Percentiles rank a stretch among this genome's conserved stretches.
Evolutionary conservation across 2,888 invertebrate species (phyloP).

Genomic region (Hipparchia semele): DNA sequence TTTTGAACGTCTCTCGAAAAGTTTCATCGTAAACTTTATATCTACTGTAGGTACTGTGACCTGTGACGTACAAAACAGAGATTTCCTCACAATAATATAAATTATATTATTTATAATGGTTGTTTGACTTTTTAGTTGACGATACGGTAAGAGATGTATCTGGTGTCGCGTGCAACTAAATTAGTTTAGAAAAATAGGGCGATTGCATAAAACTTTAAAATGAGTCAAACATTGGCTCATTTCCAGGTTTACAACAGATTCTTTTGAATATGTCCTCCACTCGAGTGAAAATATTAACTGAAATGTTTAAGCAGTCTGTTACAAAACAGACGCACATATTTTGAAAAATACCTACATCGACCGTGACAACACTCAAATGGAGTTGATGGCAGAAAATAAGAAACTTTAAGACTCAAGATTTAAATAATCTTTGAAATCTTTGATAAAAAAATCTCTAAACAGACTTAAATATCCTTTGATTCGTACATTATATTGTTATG

Average conservation of each 20-base stretch:
- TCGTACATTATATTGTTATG: slow-evolving; percentile 8
- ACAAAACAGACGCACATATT: background rate
- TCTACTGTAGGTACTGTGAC: too few relatives aligned
- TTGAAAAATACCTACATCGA: background rate
- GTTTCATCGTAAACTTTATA: too few relatives aligned
- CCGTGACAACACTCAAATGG: background rate
- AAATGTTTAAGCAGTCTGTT: slow-evolving; percentile 3
- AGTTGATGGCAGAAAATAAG: too few relatives aligned
- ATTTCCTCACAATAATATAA: background rate
- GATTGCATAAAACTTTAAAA: slow-evolving; percentile 79
- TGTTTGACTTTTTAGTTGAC: slow-evolving; percentile 1
- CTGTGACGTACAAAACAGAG: too few relatives aligned
- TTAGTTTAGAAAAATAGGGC: slow-evolving; percentile 79
- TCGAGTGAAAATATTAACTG: slow-evolving; percentile 32
- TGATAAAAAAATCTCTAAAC: too few relatives aligned
- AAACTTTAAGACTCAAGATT: too few relatives aligned
- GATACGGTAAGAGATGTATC: slow-evolving; percentile 23
- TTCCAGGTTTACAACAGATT: slow-evolving; percentile 72
- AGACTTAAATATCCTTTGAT: slow-evolving; percentile 21
- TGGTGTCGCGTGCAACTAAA: slow-evolving; percentile 74
- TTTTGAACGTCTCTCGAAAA: too few relatives aligned
- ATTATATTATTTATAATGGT: background rate
- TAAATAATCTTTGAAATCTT: too few relatives aligned
- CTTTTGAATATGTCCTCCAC: slow-evolving; percentile 68
- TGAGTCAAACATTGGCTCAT: slow-evolving; percentile 70